phyloP scores from a whole-genome alignment of 2,888 invertebrate genomes.

The Cryptocephalus primarius region DNA sequence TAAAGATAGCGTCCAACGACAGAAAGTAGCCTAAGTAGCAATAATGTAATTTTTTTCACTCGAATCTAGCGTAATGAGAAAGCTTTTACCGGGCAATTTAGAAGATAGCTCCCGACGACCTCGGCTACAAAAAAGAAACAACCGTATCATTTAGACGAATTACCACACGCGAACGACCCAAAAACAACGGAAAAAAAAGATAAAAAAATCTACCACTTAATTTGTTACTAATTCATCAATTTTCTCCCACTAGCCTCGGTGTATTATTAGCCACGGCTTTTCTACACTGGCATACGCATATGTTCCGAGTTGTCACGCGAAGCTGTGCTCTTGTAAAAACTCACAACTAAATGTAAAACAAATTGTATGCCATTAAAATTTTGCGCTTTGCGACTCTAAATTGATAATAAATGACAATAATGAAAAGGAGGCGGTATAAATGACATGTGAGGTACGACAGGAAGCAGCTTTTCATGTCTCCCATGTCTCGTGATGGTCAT shows the following conservation, averaged over 20 bases:
- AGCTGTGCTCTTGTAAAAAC: not conserved
- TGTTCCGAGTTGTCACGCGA: slow-evolving; percentile 22
- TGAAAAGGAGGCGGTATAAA: slow-evolving; percentile 33
- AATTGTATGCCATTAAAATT: slow-evolving; percentile 38
- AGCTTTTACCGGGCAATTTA: not conserved
- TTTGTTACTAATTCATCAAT: slow-evolving; percentile 24
- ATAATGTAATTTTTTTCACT: too few species aligned
- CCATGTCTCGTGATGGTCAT: slow-evolving; percentile 13
- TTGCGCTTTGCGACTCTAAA: slow-evolving; percentile 36
- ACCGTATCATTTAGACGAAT: not conserved
- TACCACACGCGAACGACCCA: not conserved
- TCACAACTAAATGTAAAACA: slow-evolving; percentile 29
- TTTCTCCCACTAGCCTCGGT: slow-evolving; percentile 14
- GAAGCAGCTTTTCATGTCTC: slow-evolving; percentile 27
- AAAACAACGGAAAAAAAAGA: not conserved
- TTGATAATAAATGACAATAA: slow-evolving; percentile 40
- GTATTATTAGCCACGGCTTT: slow-evolving; percentile 12
- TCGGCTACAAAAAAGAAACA: not conserved
- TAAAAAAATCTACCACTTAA: slow-evolving; percentile 7
- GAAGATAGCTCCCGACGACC: not conserved
- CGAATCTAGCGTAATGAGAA: not conserved
- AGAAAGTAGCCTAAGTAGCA: too few species aligned
- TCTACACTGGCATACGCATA: slow-evolving; percentile 9
- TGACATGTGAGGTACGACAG: slow-evolving; percentile 29
- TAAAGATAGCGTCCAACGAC: too few species aligned